Percentiles rank a stretch among this genome's conserved stretches.
Conservation (phyloP, 1,140 invertebrate genomes). For the Drosophila parabipectinata region DNA sequence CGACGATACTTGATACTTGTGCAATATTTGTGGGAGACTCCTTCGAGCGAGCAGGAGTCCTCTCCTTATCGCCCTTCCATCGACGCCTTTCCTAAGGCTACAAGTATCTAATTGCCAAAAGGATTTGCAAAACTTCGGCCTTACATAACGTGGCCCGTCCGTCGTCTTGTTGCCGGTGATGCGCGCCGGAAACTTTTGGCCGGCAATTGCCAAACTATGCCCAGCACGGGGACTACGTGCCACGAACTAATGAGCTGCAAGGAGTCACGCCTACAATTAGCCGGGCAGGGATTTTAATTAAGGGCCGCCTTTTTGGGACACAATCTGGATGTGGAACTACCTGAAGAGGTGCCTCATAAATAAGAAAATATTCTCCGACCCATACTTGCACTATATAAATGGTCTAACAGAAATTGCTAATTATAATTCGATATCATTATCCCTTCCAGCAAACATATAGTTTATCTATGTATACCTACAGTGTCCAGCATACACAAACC, state of each 20-base stretch:
- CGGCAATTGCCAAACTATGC: constrained; percentile 64
- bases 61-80: background rate
- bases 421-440: constrained; percentile 86
- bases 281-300: constrained; percentile 46
- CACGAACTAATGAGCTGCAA: constrained; percentile 59
- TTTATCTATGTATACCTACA: too few relatives aligned
- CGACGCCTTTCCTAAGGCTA: constrained; percentile 38
- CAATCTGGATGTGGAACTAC: background rate
- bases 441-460: too few relatives aligned
- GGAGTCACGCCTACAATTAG: constrained; percentile 57
- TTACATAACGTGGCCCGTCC: constrained; percentile 51
- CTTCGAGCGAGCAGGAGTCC: background rate
- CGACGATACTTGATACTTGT: constrained; percentile 63
- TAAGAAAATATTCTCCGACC: too few relatives aligned
- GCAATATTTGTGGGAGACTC: constrained; percentile 67
- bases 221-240: constrained; percentile 44
- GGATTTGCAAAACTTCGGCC: constrained; percentile 71
- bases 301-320: constrained; percentile 80
- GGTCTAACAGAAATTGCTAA: background rate
- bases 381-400: too few relatives aligned
- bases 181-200: constrained; percentile 59
- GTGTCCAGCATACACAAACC: constrained; percentile 1
- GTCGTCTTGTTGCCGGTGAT: constrained; percentile 29
- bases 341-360: background rate
- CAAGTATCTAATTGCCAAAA: constrained; percentile 80